phyloP scores from a whole-genome alignment of 2,888 invertebrate species.

The Pristionchus exspectatus region DNA sequence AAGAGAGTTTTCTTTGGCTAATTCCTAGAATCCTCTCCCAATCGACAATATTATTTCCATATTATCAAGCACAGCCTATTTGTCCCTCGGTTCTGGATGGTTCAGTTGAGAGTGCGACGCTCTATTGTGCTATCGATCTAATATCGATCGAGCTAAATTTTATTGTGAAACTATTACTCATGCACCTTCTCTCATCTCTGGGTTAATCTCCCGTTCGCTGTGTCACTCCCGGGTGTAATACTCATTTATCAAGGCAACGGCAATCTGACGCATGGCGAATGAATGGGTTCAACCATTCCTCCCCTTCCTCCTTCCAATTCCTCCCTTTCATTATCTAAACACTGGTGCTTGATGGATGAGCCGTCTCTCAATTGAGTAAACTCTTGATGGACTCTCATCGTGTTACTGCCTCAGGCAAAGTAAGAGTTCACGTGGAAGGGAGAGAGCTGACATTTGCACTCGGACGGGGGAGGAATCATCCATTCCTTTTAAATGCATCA shows the following conservation, averaged over 20 bases:
- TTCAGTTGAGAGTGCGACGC: too few species aligned
- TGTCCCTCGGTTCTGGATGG: too few species aligned
- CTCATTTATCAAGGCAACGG: constrained; percentile 16
- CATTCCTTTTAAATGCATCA: constrained; percentile 13
- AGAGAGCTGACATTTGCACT: neutral
- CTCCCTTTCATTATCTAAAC: constrained; percentile 9
- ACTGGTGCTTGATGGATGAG: constrained; percentile 15
- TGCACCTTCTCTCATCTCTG: neutral
- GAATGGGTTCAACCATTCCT: neutral
- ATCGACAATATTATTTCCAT: too few species aligned
- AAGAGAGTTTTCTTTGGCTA: too few species aligned
- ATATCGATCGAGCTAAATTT: neutral
- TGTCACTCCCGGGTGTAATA: neutral
- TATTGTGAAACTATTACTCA: too few species aligned
- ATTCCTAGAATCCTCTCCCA: too few species aligned
- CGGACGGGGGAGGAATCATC: neutral
- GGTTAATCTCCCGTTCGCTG: neutral
- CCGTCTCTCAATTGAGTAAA: neutral
- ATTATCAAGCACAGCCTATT: too few species aligned
- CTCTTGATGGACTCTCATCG: neutral
- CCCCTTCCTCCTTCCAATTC: neutral
- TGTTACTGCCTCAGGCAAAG: too few species aligned
- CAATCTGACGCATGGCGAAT: neutral
- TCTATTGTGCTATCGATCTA: too few species aligned
- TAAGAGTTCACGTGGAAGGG: neutral